Percentiles rank a stretch among this genome's conserved stretches.
Conservation (phyloP, 2,888 invertebrate genomes). For the Creontiades dilutus region DNA sequence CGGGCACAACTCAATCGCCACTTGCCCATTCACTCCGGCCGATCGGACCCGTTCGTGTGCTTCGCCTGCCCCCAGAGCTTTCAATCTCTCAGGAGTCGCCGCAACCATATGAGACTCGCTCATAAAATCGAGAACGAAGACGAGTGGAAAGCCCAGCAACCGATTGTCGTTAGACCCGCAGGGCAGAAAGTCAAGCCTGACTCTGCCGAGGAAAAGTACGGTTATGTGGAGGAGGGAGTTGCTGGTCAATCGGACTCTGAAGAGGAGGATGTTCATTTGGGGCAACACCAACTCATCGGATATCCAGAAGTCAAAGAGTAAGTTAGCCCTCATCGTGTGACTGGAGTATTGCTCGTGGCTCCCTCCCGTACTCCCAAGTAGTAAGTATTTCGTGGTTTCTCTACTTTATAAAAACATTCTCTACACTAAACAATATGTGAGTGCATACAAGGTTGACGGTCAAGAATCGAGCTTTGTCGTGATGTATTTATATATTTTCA, state of each 20-base stretch:
- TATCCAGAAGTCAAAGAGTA: slow-evolving; percentile 25
- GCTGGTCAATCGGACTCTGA: not conserved
- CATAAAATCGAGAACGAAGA: slow-evolving; percentile 6
- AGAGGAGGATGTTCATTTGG: slow-evolving; percentile 4
- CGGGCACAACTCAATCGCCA: slow-evolving; percentile 29
- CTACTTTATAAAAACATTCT: too few relatives aligned
- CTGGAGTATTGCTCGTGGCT: too few relatives aligned
- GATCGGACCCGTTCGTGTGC: not conserved
- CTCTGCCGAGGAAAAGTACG: not conserved
- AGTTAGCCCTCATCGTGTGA: not conserved
- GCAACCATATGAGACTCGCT: not conserved
- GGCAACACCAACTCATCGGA: slow-evolving; percentile 31
- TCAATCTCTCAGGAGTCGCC: not conserved
- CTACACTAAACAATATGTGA: too few relatives aligned
- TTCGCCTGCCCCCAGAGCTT: slow-evolving; percentile 16
- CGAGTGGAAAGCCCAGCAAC: not conserved
- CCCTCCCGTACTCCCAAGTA: too few relatives aligned
- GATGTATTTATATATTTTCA: too few relatives aligned
- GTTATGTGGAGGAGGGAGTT: not conserved
- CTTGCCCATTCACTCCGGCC: not conserved
- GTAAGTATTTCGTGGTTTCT: too few relatives aligned
- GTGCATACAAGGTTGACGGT: too few relatives aligned
- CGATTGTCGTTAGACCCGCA: not conserved
- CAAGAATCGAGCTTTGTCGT: too few relatives aligned
- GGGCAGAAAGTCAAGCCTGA: not conserved